Evolutionary conservation across 53 echinoderm and acorn worm species (phyloP).

Genomic region (Apostichopus leukothele): DNA sequence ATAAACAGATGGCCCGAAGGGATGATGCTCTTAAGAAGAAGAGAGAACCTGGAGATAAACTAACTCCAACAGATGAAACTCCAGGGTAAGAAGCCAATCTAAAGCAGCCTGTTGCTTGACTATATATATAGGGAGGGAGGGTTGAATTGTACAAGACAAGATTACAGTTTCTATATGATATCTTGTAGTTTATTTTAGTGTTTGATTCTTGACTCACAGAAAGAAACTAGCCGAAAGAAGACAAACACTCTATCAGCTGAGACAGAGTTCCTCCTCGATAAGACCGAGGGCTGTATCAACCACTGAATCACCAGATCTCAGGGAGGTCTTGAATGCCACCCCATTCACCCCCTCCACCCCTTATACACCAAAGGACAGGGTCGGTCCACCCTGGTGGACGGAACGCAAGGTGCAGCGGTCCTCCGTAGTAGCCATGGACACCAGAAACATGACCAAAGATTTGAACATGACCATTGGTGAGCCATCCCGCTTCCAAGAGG

Average conservation of each 20-base stretch:
- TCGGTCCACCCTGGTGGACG: slow-evolving; percentile 35
- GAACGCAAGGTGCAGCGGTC: slow-evolving; percentile 54
- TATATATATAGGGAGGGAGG: no score
- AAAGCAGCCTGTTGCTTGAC: no score
- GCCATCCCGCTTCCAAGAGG: slow-evolving; percentile 63
- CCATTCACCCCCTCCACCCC: slow-evolving; percentile 70
- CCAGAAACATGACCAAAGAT: slow-evolving; percentile 50
- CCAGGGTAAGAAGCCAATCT: background rate
- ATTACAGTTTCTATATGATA: no score
- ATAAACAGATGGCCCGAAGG: slow-evolving; percentile 52
- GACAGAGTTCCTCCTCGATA: background rate
- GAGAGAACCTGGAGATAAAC: slow-evolving; percentile 13
- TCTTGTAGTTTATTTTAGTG: no score
- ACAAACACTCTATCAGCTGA: slow-evolving; percentile 24
- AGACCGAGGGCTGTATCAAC: slow-evolving; percentile 23
- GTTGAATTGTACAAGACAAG: no score
- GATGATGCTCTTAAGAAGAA: slow-evolving; percentile 31
- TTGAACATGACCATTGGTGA: slow-evolving; percentile 80
- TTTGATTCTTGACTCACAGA: background rate
- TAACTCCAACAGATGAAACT: slow-evolving; percentile 32
- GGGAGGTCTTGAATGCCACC: slow-evolving; percentile 5
- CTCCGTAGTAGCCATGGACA: background rate
- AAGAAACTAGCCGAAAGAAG: slow-evolving; percentile 17
- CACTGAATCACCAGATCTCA: slow-evolving; percentile 33
- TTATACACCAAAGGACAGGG: slow-evolving; percentile 59